Evolutionary conservation across 2,888 invertebrate genomes (phyloP).

Genomic region (Heliconius charithonia): DNA sequence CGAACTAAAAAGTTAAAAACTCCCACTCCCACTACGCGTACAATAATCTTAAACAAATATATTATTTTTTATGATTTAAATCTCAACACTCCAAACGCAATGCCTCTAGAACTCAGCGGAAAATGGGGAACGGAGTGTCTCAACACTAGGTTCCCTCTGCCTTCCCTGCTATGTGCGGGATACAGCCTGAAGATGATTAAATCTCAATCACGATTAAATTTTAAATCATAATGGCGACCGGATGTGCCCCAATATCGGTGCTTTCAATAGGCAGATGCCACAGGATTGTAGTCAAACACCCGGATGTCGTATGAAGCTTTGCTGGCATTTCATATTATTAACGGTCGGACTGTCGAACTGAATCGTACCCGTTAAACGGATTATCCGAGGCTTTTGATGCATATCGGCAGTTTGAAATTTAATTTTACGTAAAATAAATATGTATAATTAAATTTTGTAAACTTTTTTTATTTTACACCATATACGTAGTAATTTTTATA

Average conservation of each 20-base stretch:
- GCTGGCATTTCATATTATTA: conserved; percentile 51
- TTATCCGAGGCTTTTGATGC: conserved; percentile 20
- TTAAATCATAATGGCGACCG: background rate
- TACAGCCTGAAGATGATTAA: too few species aligned
- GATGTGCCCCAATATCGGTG: background rate
- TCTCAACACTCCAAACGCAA: too few species aligned
- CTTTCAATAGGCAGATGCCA: conserved; percentile 31
- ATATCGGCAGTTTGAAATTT: background rate
- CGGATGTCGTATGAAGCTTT: conserved; percentile 30
- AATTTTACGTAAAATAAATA: background rate
- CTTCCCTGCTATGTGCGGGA: too few species aligned
- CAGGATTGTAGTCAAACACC: conserved; percentile 42
- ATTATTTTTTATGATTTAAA: too few species aligned
- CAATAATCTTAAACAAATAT: too few species aligned
- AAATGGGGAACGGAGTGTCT: too few species aligned
- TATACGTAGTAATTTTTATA: background rate
- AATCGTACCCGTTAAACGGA: conserved; percentile 46
- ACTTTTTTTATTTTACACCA: background rate
- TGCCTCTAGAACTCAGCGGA: too few species aligned
- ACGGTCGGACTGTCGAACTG: conserved; percentile 54
- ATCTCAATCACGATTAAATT: background rate
- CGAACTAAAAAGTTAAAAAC: too few species aligned
- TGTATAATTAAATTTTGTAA: background rate
- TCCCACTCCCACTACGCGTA: too few species aligned
- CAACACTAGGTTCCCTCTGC: too few species aligned